Conservation (phyloP, 2,888 invertebrate genomes). For the Oscheius sp. region DNA sequence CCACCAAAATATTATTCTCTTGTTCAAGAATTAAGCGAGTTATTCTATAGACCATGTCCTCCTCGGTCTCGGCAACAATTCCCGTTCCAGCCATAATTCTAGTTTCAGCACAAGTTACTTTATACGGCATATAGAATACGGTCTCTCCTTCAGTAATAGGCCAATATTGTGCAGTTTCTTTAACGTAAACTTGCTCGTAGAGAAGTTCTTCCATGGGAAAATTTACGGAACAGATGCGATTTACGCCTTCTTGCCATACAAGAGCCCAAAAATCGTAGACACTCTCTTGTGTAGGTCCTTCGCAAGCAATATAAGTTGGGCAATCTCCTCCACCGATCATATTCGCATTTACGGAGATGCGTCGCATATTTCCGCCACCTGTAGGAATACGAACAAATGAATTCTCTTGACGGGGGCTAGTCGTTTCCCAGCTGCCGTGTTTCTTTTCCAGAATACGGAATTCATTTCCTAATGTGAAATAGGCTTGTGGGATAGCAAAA, state of each 20-base stretch:
- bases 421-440: constrained; percentile 17
- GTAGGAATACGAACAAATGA: background rate
- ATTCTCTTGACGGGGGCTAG: background rate
- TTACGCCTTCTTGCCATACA: constrained; percentile 39
- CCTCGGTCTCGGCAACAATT: background rate
- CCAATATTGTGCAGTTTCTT: constrained; percentile 44
- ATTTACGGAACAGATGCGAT: constrained; percentile 41
- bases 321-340: constrained; percentile 34
- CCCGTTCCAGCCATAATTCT: constrained; percentile 31
- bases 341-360: constrained; percentile 40
- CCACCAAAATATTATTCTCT: constrained; percentile 38
- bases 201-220: constrained; percentile 46
- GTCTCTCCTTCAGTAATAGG: constrained; percentile 37
- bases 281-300: constrained; percentile 42
- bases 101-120: constrained; percentile 35
- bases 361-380: constrained; percentile 25
- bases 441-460: constrained; percentile 20
- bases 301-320: constrained; percentile 41
- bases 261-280: constrained; percentile 49
- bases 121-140: constrained; percentile 42
- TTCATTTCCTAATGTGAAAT: constrained; percentile 15
- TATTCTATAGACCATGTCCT: constrained; percentile 42
- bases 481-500: constrained; percentile 12
- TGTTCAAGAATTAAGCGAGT: constrained; percentile 32
- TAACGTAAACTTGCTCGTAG: constrained; percentile 26